phyloP scores from a whole-genome alignment of 2,797 vertebrate species.

The Hafferia zeledoni region DNA sequence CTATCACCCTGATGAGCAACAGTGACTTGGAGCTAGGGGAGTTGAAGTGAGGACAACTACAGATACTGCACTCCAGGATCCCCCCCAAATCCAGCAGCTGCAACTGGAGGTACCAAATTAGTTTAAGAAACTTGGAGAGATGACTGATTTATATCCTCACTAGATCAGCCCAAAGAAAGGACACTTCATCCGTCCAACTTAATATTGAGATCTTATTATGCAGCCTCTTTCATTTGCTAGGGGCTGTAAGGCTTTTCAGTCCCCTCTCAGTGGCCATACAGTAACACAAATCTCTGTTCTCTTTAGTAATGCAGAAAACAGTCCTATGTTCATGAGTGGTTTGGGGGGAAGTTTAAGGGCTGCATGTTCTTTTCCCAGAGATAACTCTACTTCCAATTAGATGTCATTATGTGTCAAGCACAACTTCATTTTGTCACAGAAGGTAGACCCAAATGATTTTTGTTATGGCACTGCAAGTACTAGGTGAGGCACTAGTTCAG shows the following conservation, averaged over 20 bases:
- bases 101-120: not conserved
- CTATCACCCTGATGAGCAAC: not conserved
- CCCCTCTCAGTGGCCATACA: not conserved
- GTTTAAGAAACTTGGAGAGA: not conserved
- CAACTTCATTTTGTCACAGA: fast-evolving
- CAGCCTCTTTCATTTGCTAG: not conserved
- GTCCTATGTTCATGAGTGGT: not conserved
- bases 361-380: not conserved
- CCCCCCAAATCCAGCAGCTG: not conserved
- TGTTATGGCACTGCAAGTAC: not conserved
- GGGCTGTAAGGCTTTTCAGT: not conserved
- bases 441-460: not conserved
- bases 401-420: not conserved
- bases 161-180: not conserved
- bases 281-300: not conserved
- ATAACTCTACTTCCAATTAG: not conserved
- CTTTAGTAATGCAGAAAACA: not conserved
- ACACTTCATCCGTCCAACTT: not conserved
- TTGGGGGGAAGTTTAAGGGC: not conserved
- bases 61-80: not conserved
- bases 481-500: not conserved
- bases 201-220: not conserved
- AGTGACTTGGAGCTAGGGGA: not conserved
- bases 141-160: not conserved
- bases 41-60: not conserved